A percentile compares a stretch with the other conserved stretches of the same genome.
Evolutionary conservation across 2,797 vertebrate species (phyloP).

Genomic region (Phoebastria nigripes): DNA sequence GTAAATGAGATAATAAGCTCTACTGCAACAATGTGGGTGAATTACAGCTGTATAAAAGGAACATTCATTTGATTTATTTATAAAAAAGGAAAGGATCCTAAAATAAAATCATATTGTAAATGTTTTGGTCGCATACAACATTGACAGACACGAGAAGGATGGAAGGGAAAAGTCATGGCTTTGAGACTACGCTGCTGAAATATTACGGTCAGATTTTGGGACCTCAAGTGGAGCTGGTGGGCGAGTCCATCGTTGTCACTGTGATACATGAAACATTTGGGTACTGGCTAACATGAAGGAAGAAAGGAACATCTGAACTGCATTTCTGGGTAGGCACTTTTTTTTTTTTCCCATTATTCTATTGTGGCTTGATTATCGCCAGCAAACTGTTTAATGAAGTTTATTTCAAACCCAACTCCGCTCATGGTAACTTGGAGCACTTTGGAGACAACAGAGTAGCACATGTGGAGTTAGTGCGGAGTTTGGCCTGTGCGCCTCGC

Average conservation of each 20-base stretch:
- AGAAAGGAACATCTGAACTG: neutral
- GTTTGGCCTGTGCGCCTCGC: neutral
- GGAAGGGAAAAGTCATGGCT: neutral
- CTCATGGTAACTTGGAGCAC: neutral
- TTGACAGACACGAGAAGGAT: neutral
- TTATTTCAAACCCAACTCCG: neutral
- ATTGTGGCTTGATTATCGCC: neutral
- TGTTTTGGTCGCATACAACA: neutral
- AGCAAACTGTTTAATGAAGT: neutral
- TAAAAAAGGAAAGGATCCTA: slow-evolving; percentile 24
- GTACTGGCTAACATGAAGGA: neutral
- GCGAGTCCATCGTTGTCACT: accelerated
- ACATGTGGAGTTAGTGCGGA: accelerated
- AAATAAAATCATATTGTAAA: slow-evolving; percentile 21
- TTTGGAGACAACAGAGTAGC: neutral
- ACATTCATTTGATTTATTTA: slow-evolving; percentile 26
- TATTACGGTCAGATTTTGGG: neutral
- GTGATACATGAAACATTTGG: accelerated
- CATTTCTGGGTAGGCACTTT: neutral
- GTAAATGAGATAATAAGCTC: slow-evolving; percentile 63
- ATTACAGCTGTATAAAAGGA: slow-evolving; percentile 6
- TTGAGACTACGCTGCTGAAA: neutral
- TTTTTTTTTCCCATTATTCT: accelerated
- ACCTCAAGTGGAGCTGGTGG: neutral
- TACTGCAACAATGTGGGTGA: slow-evolving; percentile 25